Evolutionary conservation across 2,113 vertebrate genomes (phyloP).

Genomic region (Lipophrys pholis): DNA sequence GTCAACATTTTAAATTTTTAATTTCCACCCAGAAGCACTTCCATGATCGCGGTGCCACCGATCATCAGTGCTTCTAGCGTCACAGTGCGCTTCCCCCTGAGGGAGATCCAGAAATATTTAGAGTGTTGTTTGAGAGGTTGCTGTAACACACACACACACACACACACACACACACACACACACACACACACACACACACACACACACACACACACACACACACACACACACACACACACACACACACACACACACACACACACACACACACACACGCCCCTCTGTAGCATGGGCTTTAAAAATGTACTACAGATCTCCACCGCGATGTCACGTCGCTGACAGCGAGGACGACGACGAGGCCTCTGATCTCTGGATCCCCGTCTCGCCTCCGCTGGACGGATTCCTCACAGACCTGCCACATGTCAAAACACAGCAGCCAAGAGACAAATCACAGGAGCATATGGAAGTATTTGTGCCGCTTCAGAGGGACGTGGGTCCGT

Average conservation of each 20-base stretch:
- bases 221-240: too few relatives aligned
- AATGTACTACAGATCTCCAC: slow-evolving; percentile 13
- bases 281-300: slow-evolving; percentile 38
- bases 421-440: slow-evolving; percentile 27
- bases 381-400: slow-evolving; percentile 26
- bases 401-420: slow-evolving; percentile 17
- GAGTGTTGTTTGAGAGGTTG: not conserved
- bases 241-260: not conserved
- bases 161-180: too few relatives aligned
- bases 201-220: too few relatives aligned
- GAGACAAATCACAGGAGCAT: slow-evolving; percentile 25
- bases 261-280: too few relatives aligned
- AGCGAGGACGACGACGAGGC: not conserved
- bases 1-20: slow-evolving; percentile 37
- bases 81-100: not conserved
- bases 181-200: too few relatives aligned
- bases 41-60: not conserved
- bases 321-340: slow-evolving; percentile 24
- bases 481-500: not conserved
- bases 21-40: slow-evolving; percentile 23
- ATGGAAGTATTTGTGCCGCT: not conserved
- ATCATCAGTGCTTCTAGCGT: slow-evolving; percentile 20
- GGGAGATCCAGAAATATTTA: slow-evolving; percentile 4
- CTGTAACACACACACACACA: slow-evolving; percentile 1
- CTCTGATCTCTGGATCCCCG: slow-evolving; percentile 30